These are phyloP conservation scores for Druon quercuslanigerum DNA, from an alignment of 1,140 invertebrate species.

Conservation along the genomic window DNA sequence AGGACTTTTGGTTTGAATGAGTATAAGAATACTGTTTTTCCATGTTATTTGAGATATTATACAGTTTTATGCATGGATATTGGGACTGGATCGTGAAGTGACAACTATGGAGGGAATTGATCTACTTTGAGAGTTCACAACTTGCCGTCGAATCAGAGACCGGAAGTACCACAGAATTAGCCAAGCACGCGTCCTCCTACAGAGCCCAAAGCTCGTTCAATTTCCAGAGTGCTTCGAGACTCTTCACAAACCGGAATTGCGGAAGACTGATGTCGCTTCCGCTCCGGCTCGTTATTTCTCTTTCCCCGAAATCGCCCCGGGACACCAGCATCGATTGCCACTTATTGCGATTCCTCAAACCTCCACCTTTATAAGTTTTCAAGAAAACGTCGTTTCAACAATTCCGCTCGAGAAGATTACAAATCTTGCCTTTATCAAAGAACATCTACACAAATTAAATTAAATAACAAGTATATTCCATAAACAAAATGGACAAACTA, in stretches of 20 bases:
- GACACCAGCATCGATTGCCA: conserved; percentile 45
- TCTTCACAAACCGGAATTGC: conserved; percentile 32
- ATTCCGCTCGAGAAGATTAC: conserved; percentile 20
- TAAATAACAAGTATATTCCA: neutral
- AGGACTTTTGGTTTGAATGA: too few species aligned
- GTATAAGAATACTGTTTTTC: too few species aligned
- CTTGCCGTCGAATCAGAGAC: conserved; percentile 10
- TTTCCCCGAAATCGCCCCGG: conserved; percentile 26
- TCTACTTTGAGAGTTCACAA: conserved; percentile 30
- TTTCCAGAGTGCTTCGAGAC: conserved; percentile 35
- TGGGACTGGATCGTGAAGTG: neutral
- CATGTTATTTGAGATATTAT: too few species aligned
- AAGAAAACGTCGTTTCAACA: conserved; percentile 15
- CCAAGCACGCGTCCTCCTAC: conserved; percentile 43
- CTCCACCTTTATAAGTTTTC: conserved; percentile 44
- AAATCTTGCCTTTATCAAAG: neutral
- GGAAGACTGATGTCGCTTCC: conserved; percentile 27
- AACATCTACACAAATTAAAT: neutral
- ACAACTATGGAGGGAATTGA: conserved; percentile 5
- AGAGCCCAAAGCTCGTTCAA: conserved; percentile 31
- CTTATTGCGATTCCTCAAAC: conserved; percentile 45
- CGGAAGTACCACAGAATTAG: conserved; percentile 42
- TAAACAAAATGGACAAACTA: neutral
- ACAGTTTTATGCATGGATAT: too few species aligned
- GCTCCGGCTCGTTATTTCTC: conserved; percentile 38